Evolutionary conservation across 2,113 vertebrate genomes (phyloP), one percentile per base, ranked within the genome.

Genomic region (Sturnus vulgaris): DNA sequence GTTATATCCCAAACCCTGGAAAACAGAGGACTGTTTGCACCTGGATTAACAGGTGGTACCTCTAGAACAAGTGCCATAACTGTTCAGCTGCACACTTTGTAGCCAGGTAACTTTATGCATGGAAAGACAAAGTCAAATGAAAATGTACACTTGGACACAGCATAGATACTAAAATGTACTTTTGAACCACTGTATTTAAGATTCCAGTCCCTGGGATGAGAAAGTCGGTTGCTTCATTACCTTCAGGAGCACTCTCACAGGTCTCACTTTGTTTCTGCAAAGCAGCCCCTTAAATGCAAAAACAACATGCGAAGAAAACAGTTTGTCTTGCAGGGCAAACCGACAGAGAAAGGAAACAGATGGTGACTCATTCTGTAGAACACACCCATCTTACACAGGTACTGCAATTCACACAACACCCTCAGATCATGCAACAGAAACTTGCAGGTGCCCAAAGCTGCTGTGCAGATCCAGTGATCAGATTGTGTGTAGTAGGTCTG

Each of bases 351-450:
- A 53, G 12, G 55, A 69, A 82, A 35, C 28, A 86, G 40, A 22
- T 49, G 49, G 46, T 35, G 22, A 30, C 25, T n/a, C 31, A n/a
- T 30, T 68, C 55, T 60, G 37, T 33, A 40, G 40, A 40, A 44
- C 0, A 0, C 3, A 4, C 2, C 11, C 4, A 2, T 44, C 24
- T 72, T 39, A 7, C 5, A 5, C 15, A 68, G 77, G 44, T 12
- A 59, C 33, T 70, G 33, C 1, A 8, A 63, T 44, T 12, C 40
- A 84, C 19, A n/a, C 13, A 60, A 8, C 37, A 35, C 18, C 20
- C 76, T 64, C 49, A 68, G 65, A 79, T 17, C 13, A 22, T 6
- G 15, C 28, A 71, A 25, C 10, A 53, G 25, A 61, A 87, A 80
- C 16, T 65, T 80, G 28, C 65, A 84, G 55, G 28, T 81, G 39